Percentiles rank a stretch among this genome's conserved stretches.
phyloP scores from a whole-genome alignment of 1,140 invertebrate species.

The Lepidotrigona ventralis region DNA sequence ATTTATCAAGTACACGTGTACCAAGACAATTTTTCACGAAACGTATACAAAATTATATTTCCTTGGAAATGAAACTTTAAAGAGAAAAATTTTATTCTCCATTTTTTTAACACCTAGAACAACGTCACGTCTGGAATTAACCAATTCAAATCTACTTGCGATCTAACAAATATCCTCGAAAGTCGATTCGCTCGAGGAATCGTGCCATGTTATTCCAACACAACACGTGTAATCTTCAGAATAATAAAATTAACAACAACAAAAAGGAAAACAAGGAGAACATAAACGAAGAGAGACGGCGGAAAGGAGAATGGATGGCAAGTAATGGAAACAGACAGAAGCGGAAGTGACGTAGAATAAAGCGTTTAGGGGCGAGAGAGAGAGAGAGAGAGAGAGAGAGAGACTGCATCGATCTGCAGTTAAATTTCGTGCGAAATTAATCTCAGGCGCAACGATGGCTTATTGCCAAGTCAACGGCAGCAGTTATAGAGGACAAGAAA shows the following conservation, averaged over 20 bases:
- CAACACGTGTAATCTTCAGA: too few relatives aligned
- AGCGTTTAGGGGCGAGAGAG: constrained; percentile 15
- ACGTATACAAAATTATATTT: too few relatives aligned
- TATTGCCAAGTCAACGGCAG: constrained; percentile 62
- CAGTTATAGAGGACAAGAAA: constrained; percentile 58
- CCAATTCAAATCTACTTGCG: too few relatives aligned
- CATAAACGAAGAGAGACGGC: neutral
- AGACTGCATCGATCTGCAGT: constrained; percentile 42
- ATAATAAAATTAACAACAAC: neutral
- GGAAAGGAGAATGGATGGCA: neutral
- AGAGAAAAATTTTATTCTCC: too few relatives aligned
- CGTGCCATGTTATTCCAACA: neutral
- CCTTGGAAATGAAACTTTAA: too few relatives aligned
- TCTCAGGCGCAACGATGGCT: constrained; percentile 57
- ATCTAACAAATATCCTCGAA: too few relatives aligned
- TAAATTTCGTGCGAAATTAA: constrained; percentile 63
- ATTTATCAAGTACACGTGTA: too few relatives aligned
- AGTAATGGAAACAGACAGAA: neutral
- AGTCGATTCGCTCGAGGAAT: too few relatives aligned
- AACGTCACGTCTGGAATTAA: too few relatives aligned
- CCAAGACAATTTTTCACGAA: too few relatives aligned
- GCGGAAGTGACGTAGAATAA: constrained; percentile 19
- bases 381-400: neutral
- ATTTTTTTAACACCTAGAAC: too few relatives aligned
- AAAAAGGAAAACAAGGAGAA: neutral